Percentiles rank a stretch among this genome's conserved stretches.
Conservation (phyloP, 2,888 invertebrate species). For the Drosophila neutralis region DNA sequence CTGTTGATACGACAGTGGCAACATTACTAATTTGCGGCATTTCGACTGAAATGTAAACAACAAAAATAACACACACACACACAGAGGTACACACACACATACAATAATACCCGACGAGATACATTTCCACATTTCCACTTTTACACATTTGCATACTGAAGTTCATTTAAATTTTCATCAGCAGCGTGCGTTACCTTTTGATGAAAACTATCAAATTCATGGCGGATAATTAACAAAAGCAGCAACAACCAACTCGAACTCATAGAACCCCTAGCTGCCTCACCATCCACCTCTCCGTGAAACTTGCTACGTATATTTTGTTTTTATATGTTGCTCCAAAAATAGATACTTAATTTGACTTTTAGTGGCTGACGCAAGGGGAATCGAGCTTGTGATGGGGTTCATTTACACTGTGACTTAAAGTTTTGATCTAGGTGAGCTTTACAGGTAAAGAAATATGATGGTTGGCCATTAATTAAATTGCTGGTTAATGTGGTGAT, state of each 20-base stretch:
- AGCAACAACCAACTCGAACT: conserved; percentile 8
- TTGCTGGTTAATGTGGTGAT: conserved; percentile 41
- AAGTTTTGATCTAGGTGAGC: conserved; percentile 45
- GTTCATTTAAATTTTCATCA: conserved; percentile 67
- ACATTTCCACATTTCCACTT: conserved; percentile 48
- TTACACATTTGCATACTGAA: conserved; percentile 73
- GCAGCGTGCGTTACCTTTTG: conserved; percentile 49
- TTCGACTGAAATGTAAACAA: conserved; percentile 53
- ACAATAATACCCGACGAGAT: conserved; percentile 5
- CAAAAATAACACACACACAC: conserved; percentile 17
- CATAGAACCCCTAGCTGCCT: not conserved
- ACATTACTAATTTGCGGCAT: conserved; percentile 60
- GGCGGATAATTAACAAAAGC: conserved; percentile 69
- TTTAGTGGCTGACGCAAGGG: conserved; percentile 48
- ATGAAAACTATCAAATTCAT: conserved; percentile 78
- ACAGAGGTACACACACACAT: not conserved
- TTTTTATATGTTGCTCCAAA: conserved; percentile 59
- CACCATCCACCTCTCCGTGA: not conserved
- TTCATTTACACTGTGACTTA: conserved; percentile 47
- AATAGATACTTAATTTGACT: conserved; percentile 77
- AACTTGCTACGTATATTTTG: conserved; percentile 40
- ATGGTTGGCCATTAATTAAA: conserved; percentile 55
- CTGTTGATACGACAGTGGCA: conserved; percentile 36
- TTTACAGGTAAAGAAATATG: conserved; percentile 44
- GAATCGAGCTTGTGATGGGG: conserved; percentile 20